Evolutionary conservation across 2,888 invertebrate genomes (phyloP), one percentile per base, ranked within the genome.

Genomic region (Leucophora obtusa): DNA sequence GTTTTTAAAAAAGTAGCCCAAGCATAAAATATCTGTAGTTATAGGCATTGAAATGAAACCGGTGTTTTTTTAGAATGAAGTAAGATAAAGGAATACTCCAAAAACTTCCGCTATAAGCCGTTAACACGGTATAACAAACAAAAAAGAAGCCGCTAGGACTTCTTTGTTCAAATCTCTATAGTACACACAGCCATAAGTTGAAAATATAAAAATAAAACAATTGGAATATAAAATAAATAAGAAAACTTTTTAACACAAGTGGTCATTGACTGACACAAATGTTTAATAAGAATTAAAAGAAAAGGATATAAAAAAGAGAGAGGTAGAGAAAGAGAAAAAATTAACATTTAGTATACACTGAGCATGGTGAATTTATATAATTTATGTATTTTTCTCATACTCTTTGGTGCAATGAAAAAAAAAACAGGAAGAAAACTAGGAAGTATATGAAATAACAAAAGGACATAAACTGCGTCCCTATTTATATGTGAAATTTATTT

Each of bases 181-280:
- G n/a, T 33, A 70, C 10, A 18, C 43, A 43, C 54, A 43, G 9
- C 1, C 54, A 47, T 28, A 24, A 9, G 28, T 54, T 54, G 11
- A 50, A 51, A 63, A 50, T 63, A n/a, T 38, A 50, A 60, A 59
- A 38, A 43, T 43, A 60, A 38, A 21, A 60, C 60, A 60, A 21
- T 60, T 47, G 24, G 24, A 62, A 62, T 47, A 24, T 24, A 56
- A 28, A 56, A 38, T 47, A 73, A n/a, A 38, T 33, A 47, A 51
- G 38, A 54, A 50, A 60, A 50, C n/a, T 28, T 74, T 74, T 47
- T 8, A 50, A 17, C 24, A 24, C 60, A 62, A 72, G 33, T 78
- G 72, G 78, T 68, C 78, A 78, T 62, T 72, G 78, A 68, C 56
- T 72, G 50, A 60, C 54, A 58, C 17, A 71, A 77, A 71, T 60